phyloP scores from a whole-genome alignment of 2,888 invertebrate species.

The Nemapogon koenigi region DNA sequence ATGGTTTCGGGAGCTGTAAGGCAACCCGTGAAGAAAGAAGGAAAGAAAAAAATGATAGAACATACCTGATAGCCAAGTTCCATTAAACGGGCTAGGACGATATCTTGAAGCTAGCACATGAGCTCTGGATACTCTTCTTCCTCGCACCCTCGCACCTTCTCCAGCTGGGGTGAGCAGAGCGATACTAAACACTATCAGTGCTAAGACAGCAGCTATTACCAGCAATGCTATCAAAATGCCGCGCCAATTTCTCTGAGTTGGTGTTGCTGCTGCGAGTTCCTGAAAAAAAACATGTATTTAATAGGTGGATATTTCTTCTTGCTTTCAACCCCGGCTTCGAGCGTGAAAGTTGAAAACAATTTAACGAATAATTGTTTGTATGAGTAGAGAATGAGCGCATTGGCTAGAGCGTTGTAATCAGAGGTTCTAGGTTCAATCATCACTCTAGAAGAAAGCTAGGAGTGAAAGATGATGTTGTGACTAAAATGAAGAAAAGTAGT shows the following conservation, averaged over 20 bases:
- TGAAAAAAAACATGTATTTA: constrained; percentile 32
- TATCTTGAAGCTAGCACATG: constrained; percentile 68
- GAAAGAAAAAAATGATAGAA: constrained; percentile 1
- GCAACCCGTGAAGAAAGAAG: neutral
- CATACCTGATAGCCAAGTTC: constrained; percentile 76
- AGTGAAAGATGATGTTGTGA: too few relatives aligned
- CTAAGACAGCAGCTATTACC: constrained; percentile 88
- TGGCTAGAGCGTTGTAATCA: too few relatives aligned
- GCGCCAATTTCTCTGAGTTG: constrained; percentile 91
- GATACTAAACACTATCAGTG: constrained; percentile 90
- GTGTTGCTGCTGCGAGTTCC: constrained; percentile 89
- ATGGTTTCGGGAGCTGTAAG: too few relatives aligned
- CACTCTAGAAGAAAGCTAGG: too few relatives aligned
- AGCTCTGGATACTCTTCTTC: constrained; percentile 71
- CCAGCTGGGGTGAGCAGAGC: constrained; percentile 84
- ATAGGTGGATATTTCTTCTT: too few relatives aligned
- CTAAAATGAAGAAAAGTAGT: too few relatives aligned
- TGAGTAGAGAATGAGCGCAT: too few relatives aligned
- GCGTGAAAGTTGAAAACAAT: too few relatives aligned
- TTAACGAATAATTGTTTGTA: too few relatives aligned
- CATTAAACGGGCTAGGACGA: constrained; percentile 72
- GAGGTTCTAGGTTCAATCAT: too few relatives aligned
- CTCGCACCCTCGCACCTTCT: constrained; percentile 73
- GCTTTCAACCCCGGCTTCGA: too few relatives aligned
- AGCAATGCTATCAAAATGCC: constrained; percentile 91